Base-by-base conservation (phyloP, 2,888 invertebrate species). In the Phaedon cochleariae region DNA sequence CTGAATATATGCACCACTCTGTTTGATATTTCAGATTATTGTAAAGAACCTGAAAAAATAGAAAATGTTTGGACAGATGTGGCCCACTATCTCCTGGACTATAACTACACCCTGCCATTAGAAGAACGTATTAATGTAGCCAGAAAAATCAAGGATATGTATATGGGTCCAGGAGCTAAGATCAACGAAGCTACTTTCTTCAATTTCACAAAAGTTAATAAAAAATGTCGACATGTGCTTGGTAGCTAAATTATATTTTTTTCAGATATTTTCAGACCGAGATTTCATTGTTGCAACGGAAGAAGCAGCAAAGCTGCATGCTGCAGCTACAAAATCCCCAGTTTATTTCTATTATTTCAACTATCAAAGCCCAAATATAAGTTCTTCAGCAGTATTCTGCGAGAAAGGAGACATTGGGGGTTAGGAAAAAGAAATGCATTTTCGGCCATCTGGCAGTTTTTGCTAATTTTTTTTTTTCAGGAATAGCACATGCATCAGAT, bases 231-330 rank as follows among this genome's bases (percentile, higher is more conserved):
- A 0, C 18, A 55, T 29, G 26, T 10, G 1, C n/a, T 17, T 18
- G n/a, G n/a, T n/a, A 45, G 7, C 31, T 58, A 4, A 52, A 48
- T 59, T 12, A 3, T 15, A 17, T 29, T 34, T 51, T 63, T 72
- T 73, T 61, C 80, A 89, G 84, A 86, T 91, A 71, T 85, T 89
- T 4, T 85, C 89, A 0, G 91, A 92, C 78, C 82, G 90, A 87
- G 76, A 85, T 86, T 52, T 91, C 86, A 77, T 73, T 6, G 51
- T 70, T 6, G 77, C 74, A 57, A 64, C 72, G 4, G 77, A 77
- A 68, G 65, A 59, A 53, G 72, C 78, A 0, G 57, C 74, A 21
- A 73, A 74, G 55, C 15, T 74, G 26, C 79, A 80, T 46, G 65
- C 77, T 7, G 62, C 70, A 51, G 73, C 65, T 15, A 72, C 72